Evolutionary conservation across 2,797 vertebrate species (phyloP), one percentile per base, ranked within the genome.

Genomic region (Malacoraja senta): DNA sequence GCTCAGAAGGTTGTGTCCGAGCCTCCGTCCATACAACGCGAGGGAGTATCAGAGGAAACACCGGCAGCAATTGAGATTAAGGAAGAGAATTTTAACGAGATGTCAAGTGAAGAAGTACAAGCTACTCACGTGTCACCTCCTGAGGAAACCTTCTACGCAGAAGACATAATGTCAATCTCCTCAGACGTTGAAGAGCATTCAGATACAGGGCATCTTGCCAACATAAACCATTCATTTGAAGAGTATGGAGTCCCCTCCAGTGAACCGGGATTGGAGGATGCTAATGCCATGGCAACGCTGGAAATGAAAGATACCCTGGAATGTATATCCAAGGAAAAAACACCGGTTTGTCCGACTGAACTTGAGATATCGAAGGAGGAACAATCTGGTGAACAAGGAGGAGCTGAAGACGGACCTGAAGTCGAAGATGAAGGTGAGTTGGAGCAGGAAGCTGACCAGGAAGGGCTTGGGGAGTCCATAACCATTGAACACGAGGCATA

Each of bases 121-220:
- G 93, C 95, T 94, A 95, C n/a, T 0, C 95, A 96, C 74, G 96
- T 95, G 0, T 91, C 96, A 95, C 96, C 96, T 93, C 97, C 96
- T 95, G 95, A 95, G 94, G 95, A 95, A 58, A 94, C 72, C n/a
- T 21, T 68, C 35, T 29, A 29, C 29, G 38, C 53, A 76, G 71
- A 92, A 76, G 38, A 76, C 12, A 44, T 91, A 44, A 32, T 71
- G 35, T 53, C 44, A 38, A 13, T 71, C 58, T 35, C 68, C 38
- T 76, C 71, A 53, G 15, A 44, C 58, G 90, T 76, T 92, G 21
- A 74, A 74, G 68, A 92, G 17, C 90, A 92, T 44, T 53, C 76
- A 13, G 71, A 58, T 76, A 24, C 71, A 2, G 71, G 68, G 72
- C 90, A 76, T 44, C 68, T 76, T 92, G 38, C 38, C 35, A 92